These are phyloP conservation scores for Onychostoma macrolepis DNA, from an alignment of 2,113 vertebrate genomes.

Conservation along the genomic window DNA sequence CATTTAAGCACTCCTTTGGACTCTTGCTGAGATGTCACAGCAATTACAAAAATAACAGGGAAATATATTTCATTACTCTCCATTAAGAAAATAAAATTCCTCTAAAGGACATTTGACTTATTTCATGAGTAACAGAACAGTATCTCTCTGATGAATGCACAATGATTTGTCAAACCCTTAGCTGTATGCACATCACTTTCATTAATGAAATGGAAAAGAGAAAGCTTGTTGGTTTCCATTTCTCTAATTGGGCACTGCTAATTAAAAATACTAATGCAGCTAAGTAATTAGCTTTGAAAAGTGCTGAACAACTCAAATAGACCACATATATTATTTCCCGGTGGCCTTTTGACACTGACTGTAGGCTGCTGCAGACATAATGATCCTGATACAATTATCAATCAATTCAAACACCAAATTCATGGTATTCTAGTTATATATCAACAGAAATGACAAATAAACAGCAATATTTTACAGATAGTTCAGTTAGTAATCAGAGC, in stretches of 20 bases:
- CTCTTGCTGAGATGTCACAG: not conserved
- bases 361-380: not conserved
- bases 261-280: conserved; percentile 29
- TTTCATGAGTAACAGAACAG: not conserved
- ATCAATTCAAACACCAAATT: not conserved
- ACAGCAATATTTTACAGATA: not conserved
- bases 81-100: not conserved
- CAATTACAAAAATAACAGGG: conserved; percentile 10
- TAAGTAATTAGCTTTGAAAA: conserved; percentile 37
- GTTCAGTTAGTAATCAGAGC: not conserved
- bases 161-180: conserved; percentile 30
- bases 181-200: conserved; percentile 7
- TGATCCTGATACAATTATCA: not conserved
- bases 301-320: conserved; percentile 20
- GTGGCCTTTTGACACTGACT: not conserved
- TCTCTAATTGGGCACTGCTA: conserved; percentile 34
- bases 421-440: not conserved
- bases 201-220: conserved; percentile 40
- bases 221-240: conserved; percentile 27
- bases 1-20: not conserved
- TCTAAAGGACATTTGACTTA: not conserved
- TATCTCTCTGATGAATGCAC: conserved; percentile 39
- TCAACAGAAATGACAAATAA: not conserved
- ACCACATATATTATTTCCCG: conserved; percentile 6
- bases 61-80: not conserved